Percentiles rank a stretch among this genome's conserved stretches.
Evolutionary conservation across 2,888 invertebrate species (phyloP).

Genomic region (Lysandra coridon): DNA sequence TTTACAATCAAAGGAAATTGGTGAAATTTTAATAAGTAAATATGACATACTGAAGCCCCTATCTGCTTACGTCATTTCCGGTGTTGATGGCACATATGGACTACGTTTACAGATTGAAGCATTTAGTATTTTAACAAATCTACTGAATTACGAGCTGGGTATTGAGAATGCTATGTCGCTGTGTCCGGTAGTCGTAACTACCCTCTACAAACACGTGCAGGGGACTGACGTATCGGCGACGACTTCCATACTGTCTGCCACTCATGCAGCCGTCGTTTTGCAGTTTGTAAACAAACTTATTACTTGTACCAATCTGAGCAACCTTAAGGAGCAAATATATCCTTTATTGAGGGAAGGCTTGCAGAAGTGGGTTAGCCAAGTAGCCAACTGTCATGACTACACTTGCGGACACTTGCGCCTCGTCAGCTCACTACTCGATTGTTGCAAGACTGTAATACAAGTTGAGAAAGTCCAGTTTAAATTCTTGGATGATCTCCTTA

Average conservation of each 20-base stretch:
- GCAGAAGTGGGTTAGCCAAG: slow-evolving; percentile 75
- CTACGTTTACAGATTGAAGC: slow-evolving; percentile 83
- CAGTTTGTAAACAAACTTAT: slow-evolving; percentile 65
- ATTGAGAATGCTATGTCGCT: slow-evolving; percentile 68
- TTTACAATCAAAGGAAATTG: slow-evolving; percentile 80
- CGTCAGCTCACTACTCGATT: slow-evolving; percentile 62
- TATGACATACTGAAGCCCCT: slow-evolving; percentile 78
- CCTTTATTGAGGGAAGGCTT: slow-evolving; percentile 65
- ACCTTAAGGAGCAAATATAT: slow-evolving; percentile 61
- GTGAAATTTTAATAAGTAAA: slow-evolving; percentile 74
- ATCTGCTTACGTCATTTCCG: slow-evolving; percentile 78
- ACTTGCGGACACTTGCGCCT: slow-evolving; percentile 70
- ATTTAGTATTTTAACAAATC: slow-evolving; percentile 78
- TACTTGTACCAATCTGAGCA: slow-evolving; percentile 49
- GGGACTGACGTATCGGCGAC: slow-evolving; percentile 73
- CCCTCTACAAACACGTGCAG: slow-evolving; percentile 80
- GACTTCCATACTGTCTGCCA: slow-evolving; percentile 75
- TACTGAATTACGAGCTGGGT: slow-evolving; percentile 76
- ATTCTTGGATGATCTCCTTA: slow-evolving; percentile 57
- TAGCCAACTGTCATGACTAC: slow-evolving; percentile 59
- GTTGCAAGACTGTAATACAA: slow-evolving; percentile 58
- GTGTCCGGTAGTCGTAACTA: slow-evolving; percentile 78
- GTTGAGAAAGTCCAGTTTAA: slow-evolving; percentile 55
- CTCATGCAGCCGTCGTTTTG: slow-evolving; percentile 80
- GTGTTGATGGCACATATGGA: slow-evolving; percentile 73